Base-by-base conservation (phyloP, 1,140 invertebrate genomes). In the Dolichoris vasculosae region DNA sequence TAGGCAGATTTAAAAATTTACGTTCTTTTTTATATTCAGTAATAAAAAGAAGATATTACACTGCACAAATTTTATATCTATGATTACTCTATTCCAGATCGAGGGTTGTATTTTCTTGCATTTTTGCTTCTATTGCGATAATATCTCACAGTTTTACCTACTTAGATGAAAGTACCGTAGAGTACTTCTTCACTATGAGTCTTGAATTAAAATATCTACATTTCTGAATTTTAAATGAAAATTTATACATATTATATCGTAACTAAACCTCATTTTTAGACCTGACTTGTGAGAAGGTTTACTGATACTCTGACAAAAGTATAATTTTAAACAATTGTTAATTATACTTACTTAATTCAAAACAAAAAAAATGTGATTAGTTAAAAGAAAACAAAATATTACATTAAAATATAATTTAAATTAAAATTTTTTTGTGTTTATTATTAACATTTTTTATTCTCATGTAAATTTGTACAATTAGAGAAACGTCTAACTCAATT, bases 151-250 rank as follows among this genome's bases (percentile, higher is more conserved):
- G 13, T 15, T 32, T 3, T 38, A 71, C 6, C 4, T 40, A 38
- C 20, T 40, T 71, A 1, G 40, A 40, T 23, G 32, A 40, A 71
- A 71, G 17, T 20, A 20, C 40, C 67, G 26, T 6, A 71, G 40
- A 23, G 13, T 32, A 40, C 67, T 40, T 38, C 17, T 40, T 71
- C 35, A 71, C 0, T 71, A 38, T 7, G 11, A 38, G 13, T 40
- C 67, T 23, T 23, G 35, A 40, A 71, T 32, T 71, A 71, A 71
- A 71, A 71, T 71, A 40, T 71, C 35, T 26, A 59, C 55, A 59
- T 59, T 59, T 59, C 38, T 17, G 67, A 40, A 38, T 71, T 71
- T 40, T 71, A 40, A 71, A 71, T 71, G 15, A 15, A 67, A 35
- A 35, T 32, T 35, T 9, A 59, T 59, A 26, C 20, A 2, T 59